Evolutionary conservation across 1,140 invertebrate species (phyloP).

Genomic region (Drosophila miranda): DNA sequence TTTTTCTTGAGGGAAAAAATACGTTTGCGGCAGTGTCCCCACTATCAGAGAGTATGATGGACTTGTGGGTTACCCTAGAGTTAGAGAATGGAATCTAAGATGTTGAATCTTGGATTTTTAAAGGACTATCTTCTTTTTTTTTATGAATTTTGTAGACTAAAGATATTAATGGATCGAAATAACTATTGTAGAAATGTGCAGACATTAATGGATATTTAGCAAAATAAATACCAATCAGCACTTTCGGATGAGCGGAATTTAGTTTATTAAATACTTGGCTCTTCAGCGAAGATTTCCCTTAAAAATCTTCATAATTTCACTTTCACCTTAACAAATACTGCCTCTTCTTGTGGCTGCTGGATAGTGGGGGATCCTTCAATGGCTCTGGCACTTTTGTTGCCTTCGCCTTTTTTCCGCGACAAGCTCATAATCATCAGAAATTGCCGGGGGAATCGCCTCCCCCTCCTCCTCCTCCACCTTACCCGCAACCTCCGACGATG

Average conservation of each 20-base stretch:
- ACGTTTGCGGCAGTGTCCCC: background rate
- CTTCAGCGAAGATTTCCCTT: no score
- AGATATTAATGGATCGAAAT: no score
- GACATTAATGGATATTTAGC: no score
- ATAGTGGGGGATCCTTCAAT: conserved; percentile 13
- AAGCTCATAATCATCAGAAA: conserved; percentile 47
- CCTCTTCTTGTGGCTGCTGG: background rate
- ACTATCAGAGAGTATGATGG: background rate
- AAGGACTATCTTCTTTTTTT: no score
- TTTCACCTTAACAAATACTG: background rate
- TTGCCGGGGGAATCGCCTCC: conserved; percentile 8
- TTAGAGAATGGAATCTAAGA: no score
- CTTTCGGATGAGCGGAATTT: no score
- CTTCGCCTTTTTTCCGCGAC: conserved; percentile 30
- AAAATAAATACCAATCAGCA: no score
- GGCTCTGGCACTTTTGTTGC: conserved; percentile 20
- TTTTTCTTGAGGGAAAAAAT: conserved; percentile 35
- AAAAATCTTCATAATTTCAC: background rate
- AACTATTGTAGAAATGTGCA: no score
- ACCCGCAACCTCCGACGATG: background rate
- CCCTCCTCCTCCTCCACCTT: conserved; percentile 7
- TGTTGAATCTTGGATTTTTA: no score
- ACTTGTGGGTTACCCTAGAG: background rate
- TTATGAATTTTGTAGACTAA: no score
- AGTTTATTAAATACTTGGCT: no score